Conservation (phyloP, 1,140 invertebrate genomes). For the Cotesia glomerata region DNA sequence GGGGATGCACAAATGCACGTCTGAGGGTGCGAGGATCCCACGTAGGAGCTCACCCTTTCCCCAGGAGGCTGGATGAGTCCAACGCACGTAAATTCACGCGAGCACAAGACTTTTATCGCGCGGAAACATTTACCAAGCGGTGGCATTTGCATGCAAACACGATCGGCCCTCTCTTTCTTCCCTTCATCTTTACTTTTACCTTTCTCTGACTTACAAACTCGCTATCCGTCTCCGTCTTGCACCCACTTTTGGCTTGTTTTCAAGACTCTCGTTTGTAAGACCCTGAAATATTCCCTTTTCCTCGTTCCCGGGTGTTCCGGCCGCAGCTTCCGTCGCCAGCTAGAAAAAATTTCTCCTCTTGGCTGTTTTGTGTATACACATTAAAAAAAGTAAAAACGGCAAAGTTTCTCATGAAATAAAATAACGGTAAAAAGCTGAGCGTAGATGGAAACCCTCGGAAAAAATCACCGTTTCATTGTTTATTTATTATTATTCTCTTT, state of each 20-base stretch:
- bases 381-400: too few species aligned
- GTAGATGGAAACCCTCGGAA: too few species aligned
- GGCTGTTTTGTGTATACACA: background rate
- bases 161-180: constrained; percentile 31
- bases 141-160: constrained; percentile 52
- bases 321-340: background rate
- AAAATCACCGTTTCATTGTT: too few species aligned
- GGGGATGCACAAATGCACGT: constrained; percentile 21
- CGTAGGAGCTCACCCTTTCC: constrained; percentile 16
- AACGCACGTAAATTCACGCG: constrained; percentile 47
- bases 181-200: constrained; percentile 2
- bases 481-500: too few species aligned
- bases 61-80: background rate
- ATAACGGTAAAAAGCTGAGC: background rate
- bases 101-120: constrained; percentile 51
- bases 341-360: background rate
- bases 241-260: constrained; percentile 14
- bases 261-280: constrained; percentile 18
- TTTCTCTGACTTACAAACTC: background rate
- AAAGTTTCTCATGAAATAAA: too few species aligned
- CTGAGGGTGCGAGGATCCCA: background rate
- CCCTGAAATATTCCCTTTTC: background rate
- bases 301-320: background rate
- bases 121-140: constrained; percentile 50
- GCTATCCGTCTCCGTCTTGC: background rate